Conservation (phyloP, 2,113 vertebrate species). For the Ovibos moschatus region DNA sequence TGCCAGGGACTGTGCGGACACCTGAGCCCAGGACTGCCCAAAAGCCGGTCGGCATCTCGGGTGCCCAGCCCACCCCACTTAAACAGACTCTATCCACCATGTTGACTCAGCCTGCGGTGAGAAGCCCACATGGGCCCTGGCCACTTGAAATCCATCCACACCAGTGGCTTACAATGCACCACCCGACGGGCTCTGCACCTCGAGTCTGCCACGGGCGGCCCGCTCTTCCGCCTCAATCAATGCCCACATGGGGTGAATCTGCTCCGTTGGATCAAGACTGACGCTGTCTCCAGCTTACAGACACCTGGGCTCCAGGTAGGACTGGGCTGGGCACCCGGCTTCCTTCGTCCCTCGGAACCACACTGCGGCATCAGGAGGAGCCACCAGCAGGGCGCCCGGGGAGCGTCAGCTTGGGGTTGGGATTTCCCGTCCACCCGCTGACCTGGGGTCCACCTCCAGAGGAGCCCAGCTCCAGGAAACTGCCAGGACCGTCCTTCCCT, state of each 20-base stretch:
- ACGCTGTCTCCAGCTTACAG: neutral
- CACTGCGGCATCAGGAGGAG: accelerated
- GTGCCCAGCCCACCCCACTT: neutral
- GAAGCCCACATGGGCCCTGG: accelerated
- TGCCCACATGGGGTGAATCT: accelerated
- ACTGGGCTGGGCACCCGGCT: accelerated
- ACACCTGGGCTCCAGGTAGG: neutral
- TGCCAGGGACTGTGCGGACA: neutral
- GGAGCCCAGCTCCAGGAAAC: neutral
- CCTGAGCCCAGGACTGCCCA: neutral
- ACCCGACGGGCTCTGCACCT: accelerated
- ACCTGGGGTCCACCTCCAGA: accelerated
- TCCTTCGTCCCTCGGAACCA: neutral
- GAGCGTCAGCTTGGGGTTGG: too few species aligned
- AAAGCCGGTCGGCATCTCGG: accelerated
- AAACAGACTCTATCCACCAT: accelerated
- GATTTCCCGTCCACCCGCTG: accelerated
- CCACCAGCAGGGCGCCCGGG: accelerated
- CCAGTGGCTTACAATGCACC: accelerated
- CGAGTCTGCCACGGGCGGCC: accelerated
- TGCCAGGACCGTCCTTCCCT: accelerated
- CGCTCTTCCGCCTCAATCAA: accelerated
- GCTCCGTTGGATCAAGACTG: neutral
- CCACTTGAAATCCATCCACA: neutral
- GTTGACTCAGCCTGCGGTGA: accelerated